Evolutionary conservation across 2,113 vertebrate species (phyloP), one percentile per base, ranked within the genome.

Genomic region (Melierax canorus): DNA sequence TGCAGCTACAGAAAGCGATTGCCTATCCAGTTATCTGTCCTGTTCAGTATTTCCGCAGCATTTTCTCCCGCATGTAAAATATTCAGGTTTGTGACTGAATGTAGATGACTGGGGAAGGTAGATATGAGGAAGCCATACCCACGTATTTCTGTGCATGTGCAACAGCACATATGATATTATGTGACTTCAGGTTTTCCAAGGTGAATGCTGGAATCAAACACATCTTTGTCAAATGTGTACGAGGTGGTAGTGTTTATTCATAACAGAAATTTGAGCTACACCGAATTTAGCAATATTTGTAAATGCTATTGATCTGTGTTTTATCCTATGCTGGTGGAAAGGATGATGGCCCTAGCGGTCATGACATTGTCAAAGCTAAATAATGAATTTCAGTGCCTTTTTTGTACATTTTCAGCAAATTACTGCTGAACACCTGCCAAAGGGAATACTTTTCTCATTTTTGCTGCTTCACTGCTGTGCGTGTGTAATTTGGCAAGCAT

Each of bases 381-480:
- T 66, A 88, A 96, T 95, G 86, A 86, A 90, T 83, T 80, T 86
- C 38, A 12, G 12, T 22, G 58, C 34, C 45, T 53, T 50, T n/a
- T 64, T 68, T 36, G 43, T 21, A 58, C 20, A 0, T 80, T 94
- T 94, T 53, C 92, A 91, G 88, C 95, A 94, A 77, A 96, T 92
- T 73, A 27, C 82, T 13, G 75, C 95, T 83, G 82, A 93, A 86
- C 92, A 96, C 86, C 95, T 97, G 96, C 96, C 97, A 90, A 39
- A 83, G 96, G 96, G 95, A 94, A 90, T 90, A 20, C 86, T 94
- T 36, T 4, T 56, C 92, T 86, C 92, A 2, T 53, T 87, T 62
- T 67, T 62, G 78, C 82, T 34, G 90, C 94, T 82, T 36, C 39
- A 4, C 81, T 41, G 93, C 86, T 26, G 56, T 3, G 75, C 19